A percentile compares a stretch with the other conserved stretches of the same genome.
phyloP scores from a whole-genome alignment of 2,797 vertebrate genomes.

The Cygnus olor region DNA sequence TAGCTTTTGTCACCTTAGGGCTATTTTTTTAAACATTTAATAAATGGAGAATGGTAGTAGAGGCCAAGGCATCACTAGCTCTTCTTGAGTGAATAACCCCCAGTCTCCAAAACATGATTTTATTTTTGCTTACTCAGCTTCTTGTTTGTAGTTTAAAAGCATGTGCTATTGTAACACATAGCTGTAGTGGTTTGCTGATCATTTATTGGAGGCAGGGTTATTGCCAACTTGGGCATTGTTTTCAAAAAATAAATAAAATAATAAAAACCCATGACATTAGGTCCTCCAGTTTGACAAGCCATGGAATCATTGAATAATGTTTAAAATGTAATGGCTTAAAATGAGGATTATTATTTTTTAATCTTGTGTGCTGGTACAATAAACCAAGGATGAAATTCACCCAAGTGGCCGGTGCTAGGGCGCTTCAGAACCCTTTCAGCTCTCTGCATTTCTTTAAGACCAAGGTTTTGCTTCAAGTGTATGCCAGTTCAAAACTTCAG shows the following conservation, averaged over 20 bases:
- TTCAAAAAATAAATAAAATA: neutral
- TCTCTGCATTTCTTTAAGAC: neutral
- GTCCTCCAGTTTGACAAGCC: neutral
- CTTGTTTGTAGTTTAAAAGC: neutral
- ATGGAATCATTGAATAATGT: too few relatives aligned
- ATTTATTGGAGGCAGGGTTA: neutral
- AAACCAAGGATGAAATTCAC: neutral
- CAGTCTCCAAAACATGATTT: neutral
- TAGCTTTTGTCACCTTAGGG: neutral
- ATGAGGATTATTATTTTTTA: neutral
- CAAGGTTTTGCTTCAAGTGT: neutral
- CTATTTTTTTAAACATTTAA: neutral
- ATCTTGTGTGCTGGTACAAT: neutral
- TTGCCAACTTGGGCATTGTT: neutral
- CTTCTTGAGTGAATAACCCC: neutral
- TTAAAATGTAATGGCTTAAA: neutral
- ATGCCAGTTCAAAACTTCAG: neutral
- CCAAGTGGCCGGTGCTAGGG: neutral
- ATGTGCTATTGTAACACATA: neutral
- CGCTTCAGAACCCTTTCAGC: neutral
- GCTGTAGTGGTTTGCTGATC: neutral
- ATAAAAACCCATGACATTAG: neutral
- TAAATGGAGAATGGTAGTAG: neutral
- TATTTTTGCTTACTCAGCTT: neutral
- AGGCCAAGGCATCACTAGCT: neutral